A percentile compares a stretch with the other conserved stretches of the same genome.
phyloP scores from a whole-genome alignment of 2,888 invertebrate species.

The Microctonus hyperodae region DNA sequence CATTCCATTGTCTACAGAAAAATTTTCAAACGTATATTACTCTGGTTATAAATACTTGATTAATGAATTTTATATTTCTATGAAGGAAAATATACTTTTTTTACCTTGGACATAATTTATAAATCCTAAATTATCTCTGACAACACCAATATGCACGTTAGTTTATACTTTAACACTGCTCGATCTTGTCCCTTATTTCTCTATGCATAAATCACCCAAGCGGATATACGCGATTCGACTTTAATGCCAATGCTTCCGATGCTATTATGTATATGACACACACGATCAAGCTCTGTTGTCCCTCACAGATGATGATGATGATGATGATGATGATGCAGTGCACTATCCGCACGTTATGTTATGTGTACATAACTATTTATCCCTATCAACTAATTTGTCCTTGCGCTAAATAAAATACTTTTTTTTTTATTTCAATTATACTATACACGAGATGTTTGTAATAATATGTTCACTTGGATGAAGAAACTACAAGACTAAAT shows the following conservation, averaged over 20 bases:
- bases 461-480: neutral
- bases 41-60: neutral
- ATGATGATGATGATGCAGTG: constrained; percentile 32
- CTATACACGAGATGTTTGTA: neutral
- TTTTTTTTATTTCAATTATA: neutral
- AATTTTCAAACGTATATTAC: neutral
- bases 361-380: constrained; percentile 29
- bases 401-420: neutral
- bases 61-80: neutral
- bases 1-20: constrained; percentile 20
- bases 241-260: constrained; percentile 51
- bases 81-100: neutral
- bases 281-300: constrained; percentile 22
- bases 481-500: neutral
- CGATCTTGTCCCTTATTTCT: constrained; percentile 24
- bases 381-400: neutral
- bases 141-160: neutral
- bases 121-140: neutral
- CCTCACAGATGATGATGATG: constrained; percentile 30
- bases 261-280: constrained; percentile 28
- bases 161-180: neutral
- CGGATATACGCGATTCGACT: constrained; percentile 57
- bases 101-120: neutral
- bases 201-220: constrained; percentile 52
- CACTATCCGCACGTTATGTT: constrained; percentile 26